phyloP scores from a whole-genome alignment of 2,797 vertebrate species.

The Meriones psammophilus region DNA sequence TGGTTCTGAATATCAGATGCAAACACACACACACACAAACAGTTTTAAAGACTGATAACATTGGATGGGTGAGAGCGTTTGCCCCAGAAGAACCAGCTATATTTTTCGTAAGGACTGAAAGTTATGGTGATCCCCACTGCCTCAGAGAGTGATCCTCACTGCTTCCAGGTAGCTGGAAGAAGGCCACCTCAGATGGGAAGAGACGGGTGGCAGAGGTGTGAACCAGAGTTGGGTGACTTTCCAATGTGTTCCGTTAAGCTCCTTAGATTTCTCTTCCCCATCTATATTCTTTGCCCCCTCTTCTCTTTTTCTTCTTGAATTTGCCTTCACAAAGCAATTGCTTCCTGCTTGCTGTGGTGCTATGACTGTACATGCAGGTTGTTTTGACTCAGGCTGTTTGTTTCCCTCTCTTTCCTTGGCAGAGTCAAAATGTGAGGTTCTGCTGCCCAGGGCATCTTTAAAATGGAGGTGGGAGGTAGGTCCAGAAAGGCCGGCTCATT shows the following conservation, averaged over 20 bases:
- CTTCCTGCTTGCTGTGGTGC: neutral
- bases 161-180: neutral
- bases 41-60: too few relatives aligned
- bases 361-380: too few relatives aligned
- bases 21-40: too few relatives aligned
- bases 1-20: too few relatives aligned
- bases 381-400: too few relatives aligned
- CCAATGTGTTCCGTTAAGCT: neutral
- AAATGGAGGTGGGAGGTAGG: neutral
- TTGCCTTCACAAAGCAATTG: neutral
- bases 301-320: neutral
- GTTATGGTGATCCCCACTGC: too few relatives aligned
- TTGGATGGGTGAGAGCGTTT: neutral
- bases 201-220: neutral
- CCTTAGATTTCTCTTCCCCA: neutral
- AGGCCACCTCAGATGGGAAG: neutral
- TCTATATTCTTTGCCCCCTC: neutral
- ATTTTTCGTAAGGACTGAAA: neutral
- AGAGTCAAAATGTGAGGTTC: neutral
- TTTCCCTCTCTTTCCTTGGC: neutral
- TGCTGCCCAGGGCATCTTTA: neutral
- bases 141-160: neutral
- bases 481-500: neutral
- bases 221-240: neutral
- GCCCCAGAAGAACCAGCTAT: neutral